Conservation (phyloP, 1,140 invertebrate genomes). For the Hesperophylax magnus region DNA sequence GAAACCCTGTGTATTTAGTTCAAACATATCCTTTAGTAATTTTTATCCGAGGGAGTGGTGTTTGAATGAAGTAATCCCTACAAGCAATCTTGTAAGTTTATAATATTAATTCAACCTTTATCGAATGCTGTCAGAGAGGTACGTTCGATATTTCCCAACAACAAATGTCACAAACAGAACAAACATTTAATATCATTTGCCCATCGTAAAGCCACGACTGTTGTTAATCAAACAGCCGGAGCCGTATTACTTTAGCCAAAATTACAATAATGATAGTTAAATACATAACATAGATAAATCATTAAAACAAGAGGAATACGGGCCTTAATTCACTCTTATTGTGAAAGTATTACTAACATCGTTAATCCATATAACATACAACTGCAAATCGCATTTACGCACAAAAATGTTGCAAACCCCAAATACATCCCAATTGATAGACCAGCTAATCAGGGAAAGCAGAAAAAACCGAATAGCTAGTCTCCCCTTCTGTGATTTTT, state of each 20-base stretch:
- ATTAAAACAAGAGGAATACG: no score
- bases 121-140: background rate
- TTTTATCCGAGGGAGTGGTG: background rate
- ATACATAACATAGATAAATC: no score
- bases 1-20: background rate
- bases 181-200: conserved; percentile 31
- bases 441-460: no score
- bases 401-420: background rate
- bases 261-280: no score
- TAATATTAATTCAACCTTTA: background rate
- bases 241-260: background rate
- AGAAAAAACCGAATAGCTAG: no score
- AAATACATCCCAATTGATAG: no score
- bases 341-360: no score
- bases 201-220: background rate
- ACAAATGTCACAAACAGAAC: conserved; percentile 19
- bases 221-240: conserved; percentile 13
- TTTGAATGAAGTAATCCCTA: background rate
- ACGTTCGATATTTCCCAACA: conserved; percentile 20
- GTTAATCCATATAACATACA: background rate
- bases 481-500: no score
- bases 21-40: background rate
- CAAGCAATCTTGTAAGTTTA: background rate
- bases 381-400: background rate
- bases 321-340: no score